Evolutionary conservation across 1,140 invertebrate species (phyloP).

Genomic region (Sycobia sp.): DNA sequence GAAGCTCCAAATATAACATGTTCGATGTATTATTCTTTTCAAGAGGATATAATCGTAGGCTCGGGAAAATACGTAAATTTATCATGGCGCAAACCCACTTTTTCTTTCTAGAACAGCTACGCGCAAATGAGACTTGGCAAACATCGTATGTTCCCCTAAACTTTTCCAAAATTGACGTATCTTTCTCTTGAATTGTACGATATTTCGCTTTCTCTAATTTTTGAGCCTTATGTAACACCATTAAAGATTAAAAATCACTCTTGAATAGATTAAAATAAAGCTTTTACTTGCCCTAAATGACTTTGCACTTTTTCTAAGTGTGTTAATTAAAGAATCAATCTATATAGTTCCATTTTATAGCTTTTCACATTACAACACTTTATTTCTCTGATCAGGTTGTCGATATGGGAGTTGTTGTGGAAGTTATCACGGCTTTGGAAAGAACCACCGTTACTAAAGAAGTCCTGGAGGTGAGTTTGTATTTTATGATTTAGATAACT

Average conservation of each 20-base stretch:
- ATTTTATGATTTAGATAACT: no score
- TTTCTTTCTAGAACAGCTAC: no score
- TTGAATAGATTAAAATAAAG: not conserved
- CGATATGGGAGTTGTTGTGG: constrained; percentile 89
- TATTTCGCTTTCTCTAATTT: not conserved
- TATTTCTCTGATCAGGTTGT: no score
- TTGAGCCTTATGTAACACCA: constrained; percentile 3
- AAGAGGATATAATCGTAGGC: no score
- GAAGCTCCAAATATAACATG: no score
- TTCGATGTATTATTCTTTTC: no score
- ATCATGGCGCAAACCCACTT: no score
- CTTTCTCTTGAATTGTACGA: not conserved
- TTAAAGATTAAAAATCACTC: not conserved
- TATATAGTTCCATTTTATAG: no score
- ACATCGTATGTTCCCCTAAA: not conserved
- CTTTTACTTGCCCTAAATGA: not conserved
- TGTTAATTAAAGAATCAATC: no score
- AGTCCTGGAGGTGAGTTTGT: constrained; percentile 78
- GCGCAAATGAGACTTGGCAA: not conserved
- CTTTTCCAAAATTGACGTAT: not conserved
- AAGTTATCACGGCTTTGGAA: constrained; percentile 91
- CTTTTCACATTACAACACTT: no score
- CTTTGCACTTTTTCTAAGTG: constrained; percentile 10
- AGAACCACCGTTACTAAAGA: constrained; percentile 92
- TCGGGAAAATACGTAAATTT: no score